phyloP scores from a whole-genome alignment of 2,797 vertebrate species.

The Microtus californicus region DNA sequence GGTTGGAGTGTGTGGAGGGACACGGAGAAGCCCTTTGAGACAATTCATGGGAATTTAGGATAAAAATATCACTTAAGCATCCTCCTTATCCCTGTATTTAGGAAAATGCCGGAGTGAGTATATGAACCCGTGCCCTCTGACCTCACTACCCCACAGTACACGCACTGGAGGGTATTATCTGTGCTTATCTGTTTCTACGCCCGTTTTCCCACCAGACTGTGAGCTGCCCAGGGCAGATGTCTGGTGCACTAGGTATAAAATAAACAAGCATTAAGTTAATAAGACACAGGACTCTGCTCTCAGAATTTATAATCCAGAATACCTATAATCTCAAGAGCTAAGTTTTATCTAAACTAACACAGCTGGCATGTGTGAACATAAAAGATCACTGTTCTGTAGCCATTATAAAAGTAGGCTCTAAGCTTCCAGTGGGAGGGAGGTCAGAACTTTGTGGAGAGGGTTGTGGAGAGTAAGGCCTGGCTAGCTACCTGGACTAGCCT shows the following conservation, averaged over 20 bases:
- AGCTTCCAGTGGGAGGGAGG: neutral
- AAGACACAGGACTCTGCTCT: neutral
- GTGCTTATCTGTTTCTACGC: neutral
- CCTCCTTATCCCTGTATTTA: neutral
- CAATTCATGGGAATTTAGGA: neutral
- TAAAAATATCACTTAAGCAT: neutral
- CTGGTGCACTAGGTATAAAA: neutral
- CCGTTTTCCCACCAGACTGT: neutral
- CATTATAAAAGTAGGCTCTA: neutral
- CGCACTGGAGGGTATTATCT: neutral
- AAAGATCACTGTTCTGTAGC: neutral
- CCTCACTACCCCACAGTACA: neutral
- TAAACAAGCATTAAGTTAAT: slow-evolving; percentile 12
- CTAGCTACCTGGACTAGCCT: neutral
- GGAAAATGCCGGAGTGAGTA: neutral
- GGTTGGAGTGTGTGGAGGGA: too few relatives aligned
- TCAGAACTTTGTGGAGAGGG: neutral
- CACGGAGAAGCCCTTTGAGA: neutral
- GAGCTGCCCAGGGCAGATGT: neutral
- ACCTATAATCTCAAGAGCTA: neutral
- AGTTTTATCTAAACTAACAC: neutral
- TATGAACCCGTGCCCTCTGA: neutral
- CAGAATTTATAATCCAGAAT: neutral
- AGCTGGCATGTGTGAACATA: neutral
- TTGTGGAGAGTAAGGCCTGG: too few relatives aligned